A percentile compares a stretch with the other conserved stretches of the same genome.
Evolutionary conservation across 2,113 vertebrate genomes (phyloP).

Genomic region (Laterallus jamaicensis): DNA sequence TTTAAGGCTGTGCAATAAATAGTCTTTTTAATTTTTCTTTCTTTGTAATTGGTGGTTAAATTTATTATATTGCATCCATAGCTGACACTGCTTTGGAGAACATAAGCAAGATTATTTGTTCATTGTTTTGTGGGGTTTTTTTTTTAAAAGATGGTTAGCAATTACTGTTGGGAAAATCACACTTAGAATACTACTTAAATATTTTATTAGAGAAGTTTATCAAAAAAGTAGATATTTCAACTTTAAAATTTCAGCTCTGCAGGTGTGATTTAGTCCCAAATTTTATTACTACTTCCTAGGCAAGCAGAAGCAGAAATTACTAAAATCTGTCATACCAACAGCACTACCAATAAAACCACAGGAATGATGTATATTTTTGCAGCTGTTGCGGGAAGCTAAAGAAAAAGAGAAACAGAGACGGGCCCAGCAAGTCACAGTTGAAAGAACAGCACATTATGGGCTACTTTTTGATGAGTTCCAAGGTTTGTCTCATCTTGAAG

Average conservation of each 20-base stretch:
- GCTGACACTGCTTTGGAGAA: background rate
- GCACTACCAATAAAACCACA: background rate
- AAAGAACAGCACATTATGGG: slow-evolving; percentile 91
- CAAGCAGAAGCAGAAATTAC: background rate
- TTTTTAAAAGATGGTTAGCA: background rate
- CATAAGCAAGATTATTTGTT: background rate
- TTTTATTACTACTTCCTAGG: background rate
- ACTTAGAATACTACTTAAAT: background rate
- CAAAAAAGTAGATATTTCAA: background rate
- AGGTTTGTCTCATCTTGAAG: slow-evolving; percentile 96
- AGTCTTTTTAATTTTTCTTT: background rate
- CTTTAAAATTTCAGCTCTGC: background rate
- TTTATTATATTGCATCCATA: background rate
- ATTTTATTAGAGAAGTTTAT: background rate
- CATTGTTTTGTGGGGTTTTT: background rate
- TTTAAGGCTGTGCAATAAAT: background rate
- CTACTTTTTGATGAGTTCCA: slow-evolving; percentile 97
- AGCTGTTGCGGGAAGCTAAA: slow-evolving; percentile 96
- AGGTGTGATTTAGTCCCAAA: background rate
- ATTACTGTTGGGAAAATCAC: background rate
- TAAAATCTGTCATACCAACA: background rate
- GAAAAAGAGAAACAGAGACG: slow-evolving; percentile 92
- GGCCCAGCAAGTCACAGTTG: slow-evolving; percentile 82
- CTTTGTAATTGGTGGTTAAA: background rate
- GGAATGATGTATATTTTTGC: slow-evolving; percentile 32